Percentiles rank a stretch among this genome's conserved stretches.
Conservation (phyloP, 2,113 vertebrate genomes). For the Spilogale gracilis region DNA sequence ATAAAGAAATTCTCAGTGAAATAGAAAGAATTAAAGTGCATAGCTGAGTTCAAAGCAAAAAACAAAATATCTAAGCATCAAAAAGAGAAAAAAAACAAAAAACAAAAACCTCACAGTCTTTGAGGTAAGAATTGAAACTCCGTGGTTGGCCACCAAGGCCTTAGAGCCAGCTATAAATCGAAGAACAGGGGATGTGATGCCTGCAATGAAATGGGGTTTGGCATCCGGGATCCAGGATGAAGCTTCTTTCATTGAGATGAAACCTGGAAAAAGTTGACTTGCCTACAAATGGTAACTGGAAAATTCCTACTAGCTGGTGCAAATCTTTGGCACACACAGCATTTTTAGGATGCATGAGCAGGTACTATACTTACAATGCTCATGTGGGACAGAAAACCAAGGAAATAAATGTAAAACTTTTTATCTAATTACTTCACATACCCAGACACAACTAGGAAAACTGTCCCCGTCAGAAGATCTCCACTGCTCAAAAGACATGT, state of each 20-base stretch:
- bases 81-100: background rate
- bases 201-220: background rate
- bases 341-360: background rate
- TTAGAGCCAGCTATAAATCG: background rate
- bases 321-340: background rate
- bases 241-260: background rate
- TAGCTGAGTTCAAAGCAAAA: background rate
- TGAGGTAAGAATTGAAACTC: background rate
- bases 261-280: background rate
- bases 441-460: background rate
- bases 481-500: background rate
- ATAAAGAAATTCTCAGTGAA: background rate
- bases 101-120: background rate
- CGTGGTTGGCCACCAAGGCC: background rate
- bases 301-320: background rate
- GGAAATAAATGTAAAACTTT: background rate
- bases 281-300: background rate
- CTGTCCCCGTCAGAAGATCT: background rate
- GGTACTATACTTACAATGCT: background rate
- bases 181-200: background rate
- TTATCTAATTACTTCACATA: background rate
- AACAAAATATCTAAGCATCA: background rate
- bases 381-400: background rate
- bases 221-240: background rate
- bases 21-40: background rate